Evolutionary conservation across 2,888 invertebrate species (phyloP).

Genomic region (Drosophila nigricruria): DNA sequence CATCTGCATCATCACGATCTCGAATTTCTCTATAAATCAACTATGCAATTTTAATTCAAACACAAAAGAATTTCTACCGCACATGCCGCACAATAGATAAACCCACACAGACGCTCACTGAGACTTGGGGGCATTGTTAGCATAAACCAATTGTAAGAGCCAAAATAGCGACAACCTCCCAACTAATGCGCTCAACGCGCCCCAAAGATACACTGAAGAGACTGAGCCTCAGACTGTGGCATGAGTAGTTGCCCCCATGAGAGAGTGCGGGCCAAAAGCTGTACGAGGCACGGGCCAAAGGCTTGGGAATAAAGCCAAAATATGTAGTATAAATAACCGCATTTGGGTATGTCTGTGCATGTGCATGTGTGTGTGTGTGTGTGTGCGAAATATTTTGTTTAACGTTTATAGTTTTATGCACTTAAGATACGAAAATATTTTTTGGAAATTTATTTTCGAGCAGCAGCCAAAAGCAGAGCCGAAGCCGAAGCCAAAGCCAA

Average conservation of each 20-base stretch:
- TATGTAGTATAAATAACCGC: slow-evolving; percentile 74
- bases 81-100: slow-evolving; percentile 42
- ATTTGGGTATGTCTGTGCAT: slow-evolving; percentile 41
- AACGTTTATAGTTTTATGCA: slow-evolving; percentile 81
- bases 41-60: slow-evolving; percentile 78
- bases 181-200: slow-evolving; percentile 77
- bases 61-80: slow-evolving; percentile 72
- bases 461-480: slow-evolving; percentile 53
- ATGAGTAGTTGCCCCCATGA: slow-evolving; percentile 40
- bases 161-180: slow-evolving; percentile 72
- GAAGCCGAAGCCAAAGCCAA: slow-evolving; percentile 48
- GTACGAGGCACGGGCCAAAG: slow-evolving; percentile 65
- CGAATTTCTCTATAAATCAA: slow-evolving; percentile 70
- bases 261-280: slow-evolving; percentile 61
- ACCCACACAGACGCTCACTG: slow-evolving; percentile 16
- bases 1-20: slow-evolving; percentile 53
- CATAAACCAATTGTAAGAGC: slow-evolving; percentile 79
- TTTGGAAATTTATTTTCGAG: slow-evolving; percentile 74
- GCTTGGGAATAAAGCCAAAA: slow-evolving; percentile 76
- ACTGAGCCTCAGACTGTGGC: slow-evolving; percentile 5
- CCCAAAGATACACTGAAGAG: slow-evolving; percentile 61
- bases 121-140: slow-evolving; percentile 64
- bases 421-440: slow-evolving; percentile 78
- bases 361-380: slow-evolving; percentile 30
- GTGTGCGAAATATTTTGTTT: slow-evolving; percentile 76